These are phyloP conservation scores for Aphaenogaster rudis DNA, from an alignment of 1,140 invertebrate genomes.

Conservation along the genomic window DNA sequence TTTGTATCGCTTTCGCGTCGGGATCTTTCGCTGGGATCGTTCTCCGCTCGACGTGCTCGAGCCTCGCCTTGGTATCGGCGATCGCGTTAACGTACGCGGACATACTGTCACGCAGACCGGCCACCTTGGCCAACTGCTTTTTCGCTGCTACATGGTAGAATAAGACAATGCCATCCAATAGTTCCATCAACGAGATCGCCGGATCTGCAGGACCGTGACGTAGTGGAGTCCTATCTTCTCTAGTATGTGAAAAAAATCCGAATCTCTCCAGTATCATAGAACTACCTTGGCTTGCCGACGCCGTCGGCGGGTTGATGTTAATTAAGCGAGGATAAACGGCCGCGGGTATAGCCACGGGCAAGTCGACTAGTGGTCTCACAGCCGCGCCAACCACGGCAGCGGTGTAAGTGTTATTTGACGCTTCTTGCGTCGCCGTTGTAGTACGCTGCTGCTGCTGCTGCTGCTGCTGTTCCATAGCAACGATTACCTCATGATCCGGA, in stretches of 20 bases:
- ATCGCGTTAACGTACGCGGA: constrained; percentile 88
- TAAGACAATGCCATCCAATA: constrained; percentile 90
- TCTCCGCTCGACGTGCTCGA: constrained; percentile 80
- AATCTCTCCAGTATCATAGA: constrained; percentile 79
- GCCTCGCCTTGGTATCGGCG: constrained; percentile 86
- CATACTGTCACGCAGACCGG: constrained; percentile 88
- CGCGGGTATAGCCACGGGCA: constrained; percentile 77
- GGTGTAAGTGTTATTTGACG: constrained; percentile 63
- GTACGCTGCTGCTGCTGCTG: constrained; percentile 27
- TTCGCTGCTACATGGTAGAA: constrained; percentile 91
- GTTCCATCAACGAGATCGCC: constrained; percentile 86
- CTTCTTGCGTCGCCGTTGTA: constrained; percentile 61
- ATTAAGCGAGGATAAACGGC: constrained; percentile 75
- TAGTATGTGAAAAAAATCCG: constrained; percentile 77
- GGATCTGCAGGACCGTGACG: constrained; percentile 84
- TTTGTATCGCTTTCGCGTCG: constrained; percentile 81
- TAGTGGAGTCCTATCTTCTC: constrained; percentile 78
- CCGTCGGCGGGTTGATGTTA: constrained; percentile 71
- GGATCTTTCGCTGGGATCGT: constrained; percentile 55
- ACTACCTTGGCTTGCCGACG: constrained; percentile 53
- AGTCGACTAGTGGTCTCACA: constrained; percentile 71
- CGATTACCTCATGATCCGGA: constrained; percentile 83
- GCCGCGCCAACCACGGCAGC: constrained; percentile 48
- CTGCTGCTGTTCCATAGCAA: constrained; percentile 80
- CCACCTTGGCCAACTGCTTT: constrained; percentile 91